Percentiles rank a stretch among this genome's conserved stretches.
These are phyloP conservation scores for Perodicticus potto DNA, from an alignment of 2,797 vertebrate species.

Conservation along the genomic window DNA sequence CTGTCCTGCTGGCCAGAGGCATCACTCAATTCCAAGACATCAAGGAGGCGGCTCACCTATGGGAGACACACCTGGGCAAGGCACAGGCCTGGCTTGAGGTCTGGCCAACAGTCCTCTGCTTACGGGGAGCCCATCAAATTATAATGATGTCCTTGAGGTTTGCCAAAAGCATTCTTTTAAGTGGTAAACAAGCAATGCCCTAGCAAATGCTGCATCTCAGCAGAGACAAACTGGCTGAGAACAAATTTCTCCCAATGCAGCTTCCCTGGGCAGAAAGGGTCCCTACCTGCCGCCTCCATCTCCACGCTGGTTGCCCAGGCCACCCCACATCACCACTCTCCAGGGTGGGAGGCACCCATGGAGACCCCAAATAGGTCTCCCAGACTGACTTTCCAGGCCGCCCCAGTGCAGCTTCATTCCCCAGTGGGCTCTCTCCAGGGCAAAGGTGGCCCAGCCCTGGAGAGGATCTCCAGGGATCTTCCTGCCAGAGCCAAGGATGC, in stretches of 20 bases:
- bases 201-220: neutral
- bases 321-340: accelerated
- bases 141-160: accelerated
- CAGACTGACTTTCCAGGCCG: neutral
- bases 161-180: neutral
- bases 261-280: accelerated
- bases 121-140: slow-evolving; percentile 8
- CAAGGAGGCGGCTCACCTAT: neutral
- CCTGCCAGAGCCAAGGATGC: neutral
- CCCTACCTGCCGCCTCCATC: accelerated
- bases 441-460: neutral
- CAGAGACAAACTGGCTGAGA: slow-evolving; percentile 81
- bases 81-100: accelerated
- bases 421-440: accelerated
- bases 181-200: neutral
- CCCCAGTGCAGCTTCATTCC: neutral
- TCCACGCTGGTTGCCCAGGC: neutral
- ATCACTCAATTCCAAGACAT: accelerated
- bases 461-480: too few species aligned
- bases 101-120: neutral
- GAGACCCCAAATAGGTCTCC: slow-evolving; percentile 54
- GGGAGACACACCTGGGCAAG: neutral
- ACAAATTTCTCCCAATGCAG: slow-evolving; percentile 82
- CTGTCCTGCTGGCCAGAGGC: accelerated
- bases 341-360: neutral